A percentile compares a stretch with the other conserved stretches of the same genome.
These are phyloP conservation scores for Amphilophus citrinellus DNA, from an alignment of 2,113 vertebrate genomes.

Conservation along the genomic window DNA sequence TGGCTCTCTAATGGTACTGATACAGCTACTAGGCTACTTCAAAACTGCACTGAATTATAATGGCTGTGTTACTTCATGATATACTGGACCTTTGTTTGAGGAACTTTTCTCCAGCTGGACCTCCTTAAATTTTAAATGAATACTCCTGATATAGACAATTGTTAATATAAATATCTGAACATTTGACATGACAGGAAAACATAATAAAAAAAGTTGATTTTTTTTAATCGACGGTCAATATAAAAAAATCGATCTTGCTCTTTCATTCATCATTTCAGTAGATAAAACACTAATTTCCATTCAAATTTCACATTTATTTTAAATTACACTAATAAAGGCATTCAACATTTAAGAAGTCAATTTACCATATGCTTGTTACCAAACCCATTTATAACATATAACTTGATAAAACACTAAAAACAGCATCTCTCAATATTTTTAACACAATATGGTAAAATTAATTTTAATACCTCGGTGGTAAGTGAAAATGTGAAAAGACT, in stretches of 20 bases:
- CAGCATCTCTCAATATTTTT: background rate
- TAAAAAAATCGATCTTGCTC: background rate
- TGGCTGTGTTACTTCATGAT: no score
- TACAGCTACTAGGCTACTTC: no score
- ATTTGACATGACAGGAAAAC: background rate
- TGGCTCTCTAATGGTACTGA: no score
- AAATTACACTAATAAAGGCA: background rate
- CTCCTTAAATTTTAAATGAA: background rate
- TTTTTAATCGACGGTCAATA: background rate
- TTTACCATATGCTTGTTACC: background rate
- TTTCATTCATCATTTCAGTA: background rate
- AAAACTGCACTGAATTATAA: no score
- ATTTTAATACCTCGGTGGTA: background rate
- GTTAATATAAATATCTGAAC: background rate
- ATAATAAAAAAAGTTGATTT: background rate
- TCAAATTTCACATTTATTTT: background rate
- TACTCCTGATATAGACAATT: background rate
- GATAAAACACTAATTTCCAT: background rate
- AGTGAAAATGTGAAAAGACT: background rate
- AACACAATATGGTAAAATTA: background rate
- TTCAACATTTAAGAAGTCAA: background rate
- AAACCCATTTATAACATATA: background rate
- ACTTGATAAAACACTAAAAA: background rate
- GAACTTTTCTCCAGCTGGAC: background rate
- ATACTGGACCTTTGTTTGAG: background rate